These are phyloP conservation scores for Diarsia brunnea DNA, from an alignment of 2,888 invertebrate genomes.

Conservation along the genomic window DNA sequence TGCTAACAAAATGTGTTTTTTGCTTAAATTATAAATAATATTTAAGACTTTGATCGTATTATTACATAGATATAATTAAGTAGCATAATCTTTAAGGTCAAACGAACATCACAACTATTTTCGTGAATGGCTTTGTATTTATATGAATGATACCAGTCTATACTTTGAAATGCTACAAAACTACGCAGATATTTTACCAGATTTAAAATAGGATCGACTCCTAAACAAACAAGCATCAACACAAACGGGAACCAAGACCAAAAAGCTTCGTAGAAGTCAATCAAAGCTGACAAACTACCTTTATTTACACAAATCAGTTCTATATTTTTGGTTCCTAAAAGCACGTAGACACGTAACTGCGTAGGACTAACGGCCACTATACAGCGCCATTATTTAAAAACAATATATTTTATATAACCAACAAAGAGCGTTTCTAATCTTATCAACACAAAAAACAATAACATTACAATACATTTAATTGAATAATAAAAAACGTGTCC, in stretches of 20 bases:
- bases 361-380: conserved; percentile 6
- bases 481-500: conserved; percentile 62
- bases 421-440: conserved; percentile 35
- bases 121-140: conserved; percentile 18
- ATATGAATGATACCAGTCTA: conserved; percentile 17
- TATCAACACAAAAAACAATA: conserved; percentile 52
- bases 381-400: conserved; percentile 11
- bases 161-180: conserved; percentile 25
- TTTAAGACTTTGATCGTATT: background rate
- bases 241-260: conserved; percentile 34
- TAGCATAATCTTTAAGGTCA: conserved; percentile 38
- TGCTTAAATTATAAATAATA: background rate
- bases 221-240: conserved; percentile 17
- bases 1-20: conserved; percentile 12
- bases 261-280: conserved; percentile 44
- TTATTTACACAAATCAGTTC: conserved; percentile 18
- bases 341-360: conserved; percentile 18
- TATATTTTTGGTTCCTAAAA: conserved; percentile 6
- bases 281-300: conserved; percentile 43
- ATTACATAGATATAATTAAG: conserved; percentile 1
- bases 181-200: conserved; percentile 8
- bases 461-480: conserved; percentile 59
- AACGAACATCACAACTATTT: conserved; percentile 29
- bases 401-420: conserved; percentile 22
- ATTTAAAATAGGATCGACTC: conserved; percentile 13